Evolutionary conservation across 2,888 invertebrate species (phyloP).

Genomic region (Tanytarsus gracilentus): DNA sequence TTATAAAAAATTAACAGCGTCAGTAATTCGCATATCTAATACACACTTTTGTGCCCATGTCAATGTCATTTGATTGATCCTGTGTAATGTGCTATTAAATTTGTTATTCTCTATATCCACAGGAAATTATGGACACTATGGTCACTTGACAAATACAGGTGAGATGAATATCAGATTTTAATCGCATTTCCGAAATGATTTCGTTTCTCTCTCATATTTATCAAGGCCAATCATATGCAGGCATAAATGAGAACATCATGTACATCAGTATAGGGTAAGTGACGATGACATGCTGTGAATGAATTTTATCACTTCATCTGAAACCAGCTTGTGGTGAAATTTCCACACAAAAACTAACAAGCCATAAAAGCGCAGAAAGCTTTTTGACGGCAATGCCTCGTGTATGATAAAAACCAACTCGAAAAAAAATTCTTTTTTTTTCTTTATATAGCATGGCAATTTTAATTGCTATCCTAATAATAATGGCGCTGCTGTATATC

Average conservation of each 20-base stretch:
- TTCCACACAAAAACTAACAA: neutral
- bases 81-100: too few species aligned
- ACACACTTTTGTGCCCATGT: too few species aligned
- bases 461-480: conserved; percentile 15
- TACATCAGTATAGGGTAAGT: conserved; percentile 24
- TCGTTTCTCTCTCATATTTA: too few species aligned
- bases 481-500: conserved; percentile 12
- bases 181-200: neutral
- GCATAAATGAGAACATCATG: conserved; percentile 28
- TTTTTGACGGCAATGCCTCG: too few species aligned
- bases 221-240: conserved; percentile 19
- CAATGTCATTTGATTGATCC: too few species aligned
- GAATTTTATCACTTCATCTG: neutral
- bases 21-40: too few species aligned
- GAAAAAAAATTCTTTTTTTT: neutral
- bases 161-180: too few species aligned
- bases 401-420: neutral
- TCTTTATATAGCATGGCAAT: conserved; percentile 16
- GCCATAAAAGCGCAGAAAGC: too few species aligned
- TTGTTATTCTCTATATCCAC: too few species aligned
- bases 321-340: neutral
- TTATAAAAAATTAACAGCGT: too few species aligned
- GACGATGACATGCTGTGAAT: too few species aligned
- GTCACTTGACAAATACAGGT: conserved; percentile 14
- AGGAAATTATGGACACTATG: conserved; percentile 1